phyloP scores from a whole-genome alignment of 2,888 invertebrate genomes.

The Bombylius discolor region DNA sequence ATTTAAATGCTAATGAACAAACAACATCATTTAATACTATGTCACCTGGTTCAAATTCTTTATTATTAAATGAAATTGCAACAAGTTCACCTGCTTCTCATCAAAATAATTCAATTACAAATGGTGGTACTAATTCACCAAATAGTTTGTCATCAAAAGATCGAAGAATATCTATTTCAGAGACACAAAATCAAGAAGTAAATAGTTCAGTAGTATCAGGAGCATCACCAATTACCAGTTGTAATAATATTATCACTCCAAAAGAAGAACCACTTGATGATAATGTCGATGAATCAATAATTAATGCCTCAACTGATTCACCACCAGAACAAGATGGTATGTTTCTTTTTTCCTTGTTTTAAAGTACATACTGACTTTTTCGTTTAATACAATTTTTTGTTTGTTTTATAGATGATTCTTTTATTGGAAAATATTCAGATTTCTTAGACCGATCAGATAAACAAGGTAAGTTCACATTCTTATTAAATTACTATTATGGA shows the following conservation, averaged over 20 bases:
- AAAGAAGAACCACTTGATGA: conserved; percentile 7
- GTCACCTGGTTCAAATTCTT: no score
- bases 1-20: background rate
- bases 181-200: no score
- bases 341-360: background rate
- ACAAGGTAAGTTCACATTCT: conserved; percentile 1
- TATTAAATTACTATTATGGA: no score
- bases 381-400: background rate
- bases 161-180: no score
- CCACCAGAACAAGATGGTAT: conserved; percentile 3
- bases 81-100: no score
- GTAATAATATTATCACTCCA: background rate
- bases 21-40: no score
- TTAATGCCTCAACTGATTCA: background rate
- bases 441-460: conserved; percentile 1
- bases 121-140: no score
- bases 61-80: no score
- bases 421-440: background rate
- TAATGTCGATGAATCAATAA: background rate
- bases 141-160: no score
- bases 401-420: conserved; percentile 4
- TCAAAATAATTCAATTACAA: no score
- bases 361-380: background rate
- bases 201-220: background rate
- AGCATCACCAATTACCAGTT: background rate